Evolutionary conservation across 2,797 vertebrate genomes (phyloP).

Genomic region (Platyrinchus mystaceus): DNA sequence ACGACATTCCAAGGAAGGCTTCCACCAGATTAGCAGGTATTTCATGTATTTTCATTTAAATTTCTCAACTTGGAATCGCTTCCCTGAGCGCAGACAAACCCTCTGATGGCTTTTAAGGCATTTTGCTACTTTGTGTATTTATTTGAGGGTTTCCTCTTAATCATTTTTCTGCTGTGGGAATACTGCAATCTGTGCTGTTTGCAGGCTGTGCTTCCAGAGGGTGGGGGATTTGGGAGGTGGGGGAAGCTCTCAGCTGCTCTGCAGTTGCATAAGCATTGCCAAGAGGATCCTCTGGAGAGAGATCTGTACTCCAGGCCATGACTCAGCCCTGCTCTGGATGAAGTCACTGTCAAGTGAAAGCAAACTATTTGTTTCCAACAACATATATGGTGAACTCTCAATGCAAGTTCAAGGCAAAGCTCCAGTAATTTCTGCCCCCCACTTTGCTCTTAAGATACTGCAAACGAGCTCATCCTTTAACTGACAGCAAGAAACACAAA

Average conservation of each 20-base stretch:
- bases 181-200: neutral
- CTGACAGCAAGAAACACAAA: neutral
- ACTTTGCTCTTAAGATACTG: neutral
- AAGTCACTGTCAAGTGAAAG: conserved; percentile 63
- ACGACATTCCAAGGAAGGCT: neutral
- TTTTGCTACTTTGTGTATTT: neutral
- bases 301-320: conserved; percentile 24
- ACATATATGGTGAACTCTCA: conserved; percentile 35
- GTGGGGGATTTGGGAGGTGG: neutral
- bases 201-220: neutral
- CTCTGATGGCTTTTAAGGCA: neutral
- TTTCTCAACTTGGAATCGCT: neutral
- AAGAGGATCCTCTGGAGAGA: neutral
- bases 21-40: neutral
- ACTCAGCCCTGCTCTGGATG: conserved; percentile 65
- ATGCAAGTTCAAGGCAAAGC: neutral
- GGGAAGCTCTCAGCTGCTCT: conserved; percentile 1
- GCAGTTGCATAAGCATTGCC: neutral
- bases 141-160: neutral
- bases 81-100: neutral
- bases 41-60: neutral
- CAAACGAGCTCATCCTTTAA: neutral
- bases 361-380: conserved; percentile 41
- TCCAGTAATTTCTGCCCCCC: neutral
- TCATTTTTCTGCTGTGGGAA: neutral